Evolutionary conservation across 2,113 vertebrate species (phyloP), one percentile per base, ranked within the genome.

Genomic region (Leucoraja erinaceus): DNA sequence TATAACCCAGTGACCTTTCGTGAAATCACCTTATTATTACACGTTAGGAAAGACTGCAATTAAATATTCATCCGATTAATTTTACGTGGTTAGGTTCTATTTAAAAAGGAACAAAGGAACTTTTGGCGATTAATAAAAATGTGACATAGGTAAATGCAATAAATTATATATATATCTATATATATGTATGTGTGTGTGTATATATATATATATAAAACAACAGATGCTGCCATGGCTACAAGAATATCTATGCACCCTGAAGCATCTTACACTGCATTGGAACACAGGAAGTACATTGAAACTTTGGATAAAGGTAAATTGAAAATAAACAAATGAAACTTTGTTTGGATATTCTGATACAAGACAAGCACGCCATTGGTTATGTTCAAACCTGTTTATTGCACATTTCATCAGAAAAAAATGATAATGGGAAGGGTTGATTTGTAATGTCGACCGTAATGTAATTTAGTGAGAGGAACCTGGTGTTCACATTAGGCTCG

Each of bases 191-290:
- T n/a, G n/a, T n/a, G n/a, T n/a, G n/a, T n/a, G n/a, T n/a, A n/a
- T n/a, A n/a, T n/a, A n/a, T n/a, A n/a, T n/a, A n/a, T n/a, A n/a
- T n/a, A n/a, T n/a, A n/a, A n/a, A n/a, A 61, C 83, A 74, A 95
- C 96, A 98, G 97, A 94, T 94, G 95, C 94, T 95, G 96, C 96
- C 93, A 98, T 99, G 98, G 97, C 98, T 96, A 97, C 97, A 33
- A 98, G 97, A 93, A 96, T 97, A 94, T 93, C 98, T 94, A 94
- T 98, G 93, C 96, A 97, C 94, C 97, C 95, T 95, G 97, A 98
- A 61, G 94, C 95, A 59, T 95, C 96, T 0, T 96, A 96, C 94
- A 95, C 95, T 93, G 95, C 93, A 0, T n/a, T 96, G 94, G 95
- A 95, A 93, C 94, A 94, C 93, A 94, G 94, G 94, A 96, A 93